Conservation (phyloP, 2,888 invertebrate species). For the Thymelicus sylvestris region DNA sequence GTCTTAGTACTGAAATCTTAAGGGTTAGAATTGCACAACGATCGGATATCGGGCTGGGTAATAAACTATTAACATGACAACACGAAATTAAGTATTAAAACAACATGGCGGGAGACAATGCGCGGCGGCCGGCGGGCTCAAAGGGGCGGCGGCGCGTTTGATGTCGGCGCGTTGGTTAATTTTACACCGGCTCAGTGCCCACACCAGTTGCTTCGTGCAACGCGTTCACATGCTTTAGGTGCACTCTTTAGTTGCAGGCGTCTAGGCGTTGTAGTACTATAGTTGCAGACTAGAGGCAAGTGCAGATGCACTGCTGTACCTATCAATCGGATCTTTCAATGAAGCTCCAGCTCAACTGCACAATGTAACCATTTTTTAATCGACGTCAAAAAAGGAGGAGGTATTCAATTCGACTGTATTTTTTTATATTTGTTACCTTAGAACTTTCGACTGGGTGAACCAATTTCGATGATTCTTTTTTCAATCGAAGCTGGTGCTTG, state of each 20-base stretch:
- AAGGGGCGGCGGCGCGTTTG: conserved; percentile 74
- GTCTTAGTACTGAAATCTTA: conserved; percentile 10
- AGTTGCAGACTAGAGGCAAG: no score
- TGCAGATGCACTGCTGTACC: no score
- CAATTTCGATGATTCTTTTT: no score
- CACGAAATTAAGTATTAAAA: conserved; percentile 78
- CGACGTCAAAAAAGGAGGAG: no score
- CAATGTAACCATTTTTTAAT: no score
- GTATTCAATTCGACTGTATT: no score
- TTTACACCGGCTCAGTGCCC: conserved; percentile 62
- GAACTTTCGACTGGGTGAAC: no score
- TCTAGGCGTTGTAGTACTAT: not conserved
- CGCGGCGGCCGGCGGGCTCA: conserved; percentile 65
- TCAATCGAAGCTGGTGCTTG: no score
- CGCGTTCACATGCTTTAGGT: not conserved
- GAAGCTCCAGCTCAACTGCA: no score
- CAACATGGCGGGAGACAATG: conserved; percentile 78
- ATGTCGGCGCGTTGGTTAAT: conserved; percentile 66
- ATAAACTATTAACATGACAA: conserved; percentile 81
- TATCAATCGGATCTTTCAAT: no score
- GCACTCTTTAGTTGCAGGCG: not conserved
- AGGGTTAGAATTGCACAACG: conserved; percentile 29
- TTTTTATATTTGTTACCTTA: no score
- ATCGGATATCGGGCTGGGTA: conserved; percentile 45
- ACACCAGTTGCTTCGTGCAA: conserved; percentile 41